Evolutionary conservation across 2,888 invertebrate genomes (phyloP), one percentile per base, ranked within the genome.

Genomic region (Calameuta pallipes): DNA sequence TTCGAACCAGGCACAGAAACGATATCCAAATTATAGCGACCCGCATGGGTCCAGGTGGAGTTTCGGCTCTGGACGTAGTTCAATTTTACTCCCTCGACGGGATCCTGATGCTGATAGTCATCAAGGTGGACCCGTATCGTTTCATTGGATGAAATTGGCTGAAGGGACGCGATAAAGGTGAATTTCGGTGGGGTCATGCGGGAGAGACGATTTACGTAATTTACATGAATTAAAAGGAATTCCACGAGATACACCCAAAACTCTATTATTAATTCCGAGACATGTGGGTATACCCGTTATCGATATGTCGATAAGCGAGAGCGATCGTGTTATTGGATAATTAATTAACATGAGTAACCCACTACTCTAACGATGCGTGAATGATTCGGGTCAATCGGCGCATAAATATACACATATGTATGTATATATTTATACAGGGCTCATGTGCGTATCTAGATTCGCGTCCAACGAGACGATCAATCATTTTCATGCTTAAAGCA

Each of bases 31-130:
- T 75, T 74, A 73, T 78, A 78, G 41, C 68, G 69, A 79, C 89
- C 89, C 89, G 87, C 88, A 89, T 89, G 79, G 35, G 78, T 35
- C 87, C 88, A 89, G 89, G 86, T 89, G 88, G 85, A 84, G 85
- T 84, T 83, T 33, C 35, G 78, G 74, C 77, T 56, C 56, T 56
- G 23, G 56, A 56, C 56, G 41, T 9, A 70, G 76, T 73, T 78
- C 78, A 84, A 83, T 83, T 82, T 78, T 76, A 77, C 79, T 56
- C 56, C 56, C 56, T 23, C 23, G 23, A 56, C 23, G 9, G 23
- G 56, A 74, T 74, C 74, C 33, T 74, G 74, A 69, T 33, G 33
- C 69, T 31, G 83, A 86, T 87, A 83, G 86, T 76, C 79, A 85
- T 82, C 85, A 79, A 83, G 78, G 82, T 83, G 82, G 78, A 85